Evolutionary conservation across 2,797 vertebrate genomes (phyloP).

Genomic region (Helarctos malayanus): DNA sequence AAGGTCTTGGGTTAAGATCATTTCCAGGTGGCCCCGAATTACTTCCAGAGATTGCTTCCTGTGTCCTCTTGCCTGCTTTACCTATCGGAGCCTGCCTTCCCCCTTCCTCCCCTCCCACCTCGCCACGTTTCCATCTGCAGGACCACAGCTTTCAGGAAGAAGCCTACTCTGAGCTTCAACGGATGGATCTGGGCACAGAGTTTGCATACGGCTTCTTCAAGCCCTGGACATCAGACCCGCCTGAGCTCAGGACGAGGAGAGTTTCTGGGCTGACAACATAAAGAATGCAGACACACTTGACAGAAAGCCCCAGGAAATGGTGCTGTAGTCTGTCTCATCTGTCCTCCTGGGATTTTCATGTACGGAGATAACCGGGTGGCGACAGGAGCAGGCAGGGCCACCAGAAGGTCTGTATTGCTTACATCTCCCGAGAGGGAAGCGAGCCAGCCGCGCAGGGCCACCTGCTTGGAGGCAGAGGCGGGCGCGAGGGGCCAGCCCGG

Average conservation of each 20-base stretch:
- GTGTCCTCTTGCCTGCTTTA: not conserved
- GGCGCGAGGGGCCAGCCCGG: not conserved
- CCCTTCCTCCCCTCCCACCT: not conserved
- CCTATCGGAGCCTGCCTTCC: not conserved
- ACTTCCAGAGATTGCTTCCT: not conserved
- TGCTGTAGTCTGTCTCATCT: not conserved
- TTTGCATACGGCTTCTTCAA: not conserved
- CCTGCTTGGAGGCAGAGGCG: not conserved
- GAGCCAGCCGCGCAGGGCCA: rapidly evolving
- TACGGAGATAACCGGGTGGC: not conserved
- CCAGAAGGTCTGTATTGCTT: not conserved
- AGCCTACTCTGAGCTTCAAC: not conserved
- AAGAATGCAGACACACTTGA: not conserved
- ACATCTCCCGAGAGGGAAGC: not conserved
- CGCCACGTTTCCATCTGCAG: not conserved
- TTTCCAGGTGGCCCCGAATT: not conserved
- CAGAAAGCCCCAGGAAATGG: not conserved
- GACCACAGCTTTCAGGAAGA: not conserved
- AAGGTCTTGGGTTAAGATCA: not conserved
- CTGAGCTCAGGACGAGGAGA: not conserved
- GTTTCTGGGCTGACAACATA: not conserved
- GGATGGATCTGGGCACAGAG: not conserved
- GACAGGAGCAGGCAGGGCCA: not conserved
- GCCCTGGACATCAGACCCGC: not conserved
- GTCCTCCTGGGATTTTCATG: not conserved